Evolutionary conservation across 2,888 invertebrate species (phyloP).

Genomic region (Abscondita cerata): DNA sequence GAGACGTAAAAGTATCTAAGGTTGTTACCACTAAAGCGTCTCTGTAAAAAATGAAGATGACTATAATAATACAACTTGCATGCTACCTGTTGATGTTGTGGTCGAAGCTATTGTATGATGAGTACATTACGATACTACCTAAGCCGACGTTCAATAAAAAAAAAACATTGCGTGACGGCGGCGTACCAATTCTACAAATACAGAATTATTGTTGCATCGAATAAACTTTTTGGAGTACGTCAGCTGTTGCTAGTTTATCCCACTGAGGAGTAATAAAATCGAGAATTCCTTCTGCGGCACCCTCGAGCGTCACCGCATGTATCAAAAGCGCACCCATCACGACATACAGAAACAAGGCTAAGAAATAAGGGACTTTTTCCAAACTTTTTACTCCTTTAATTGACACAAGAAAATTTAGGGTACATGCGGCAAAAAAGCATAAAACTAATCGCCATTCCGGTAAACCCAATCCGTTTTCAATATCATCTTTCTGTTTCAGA

Average conservation of each 20-base stretch:
- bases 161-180: constrained; percentile 81
- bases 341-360: constrained; percentile 86
- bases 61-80: not conserved
- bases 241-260: constrained; percentile 72
- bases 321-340: constrained; percentile 78
- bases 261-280: constrained; percentile 85
- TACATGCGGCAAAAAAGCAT: constrained; percentile 73
- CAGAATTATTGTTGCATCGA: too few species aligned
- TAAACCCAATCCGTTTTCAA: constrained; percentile 58
- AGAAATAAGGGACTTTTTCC: constrained; percentile 85
- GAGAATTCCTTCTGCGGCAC: constrained; percentile 76
- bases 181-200: constrained; percentile 74
- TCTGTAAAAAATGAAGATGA: constrained; percentile 56
- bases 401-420: constrained; percentile 72
- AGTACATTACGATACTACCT: constrained; percentile 79
- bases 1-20: constrained; percentile 82
- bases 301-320: constrained; percentile 69
- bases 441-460: constrained; percentile 76
- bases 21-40: constrained; percentile 83
- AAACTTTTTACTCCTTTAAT: constrained; percentile 78
- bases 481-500: constrained; percentile 60
- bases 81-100: constrained; percentile 73
- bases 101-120: constrained; percentile 76
- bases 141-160: constrained; percentile 77
- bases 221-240: constrained; percentile 61